Base-by-base conservation (phyloP, 2,113 vertebrate genomes). In the Hydrochoerus hydrochaeris region DNA sequence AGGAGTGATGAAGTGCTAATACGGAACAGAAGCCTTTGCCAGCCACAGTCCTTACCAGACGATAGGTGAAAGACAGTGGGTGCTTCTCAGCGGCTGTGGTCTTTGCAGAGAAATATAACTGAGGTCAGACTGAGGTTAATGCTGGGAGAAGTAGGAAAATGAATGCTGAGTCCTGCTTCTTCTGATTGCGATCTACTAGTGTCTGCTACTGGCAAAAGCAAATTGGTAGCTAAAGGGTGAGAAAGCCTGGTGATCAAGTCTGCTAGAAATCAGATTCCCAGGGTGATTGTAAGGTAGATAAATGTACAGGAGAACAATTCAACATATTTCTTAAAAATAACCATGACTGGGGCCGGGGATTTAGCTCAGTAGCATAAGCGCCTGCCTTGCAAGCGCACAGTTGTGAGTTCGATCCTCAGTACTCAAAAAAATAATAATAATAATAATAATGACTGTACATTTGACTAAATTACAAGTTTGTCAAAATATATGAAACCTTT, bases 81-180 rank as follows among this genome's bases (percentile, higher is more conserved):
- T 97, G 30, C 7, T 94, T 94, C 92, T 41, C 57, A 91, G 30
- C 24, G 92, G 17, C 26, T 91, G 22, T 41, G 14, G 32, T 57
- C 44, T 73, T 57, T 58, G 54, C 57, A 95, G 73, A 87, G 35
- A 93, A 95, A 87, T 5, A 57, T 24, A 91, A 57, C 5, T 35
- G 88, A 93, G 22, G 57, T 95, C 58, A 95, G 95, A 84, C 11
- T 28, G 26, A 41, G 28, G 24, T 84, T 62, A 62, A 24, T 3
- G 57, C 52, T 30, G 24, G 84, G 8, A 86, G 30, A 90, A 90
- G 60, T 3, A 44, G 26, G 17, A 38, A 93, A 93, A 89, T 77
- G 67, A 52, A 58, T 58, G 44, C 12, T 81, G 17, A 19, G 2
- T 58, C n/a, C 20, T 20, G 35, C 3, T 49, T 16, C 35, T 54